Base-by-base conservation (phyloP, 2,888 invertebrate genomes). In the Malthinus flaveolus region DNA sequence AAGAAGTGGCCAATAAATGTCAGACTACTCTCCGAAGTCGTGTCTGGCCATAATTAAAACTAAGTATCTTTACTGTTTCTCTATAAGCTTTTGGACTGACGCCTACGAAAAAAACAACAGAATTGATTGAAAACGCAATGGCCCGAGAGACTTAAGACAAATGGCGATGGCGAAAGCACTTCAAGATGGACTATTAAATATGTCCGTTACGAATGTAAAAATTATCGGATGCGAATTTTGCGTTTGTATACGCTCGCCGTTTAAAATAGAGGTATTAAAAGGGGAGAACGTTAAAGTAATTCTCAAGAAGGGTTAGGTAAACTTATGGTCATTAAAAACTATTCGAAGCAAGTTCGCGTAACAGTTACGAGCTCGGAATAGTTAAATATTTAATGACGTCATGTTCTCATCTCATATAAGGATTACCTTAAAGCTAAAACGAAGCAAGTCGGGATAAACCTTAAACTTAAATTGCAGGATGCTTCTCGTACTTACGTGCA, bases 31-130 rank as follows among this genome's bases (percentile, higher is more conserved):
- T 63, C 67, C 66, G 66, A 66, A 66, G 68, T 68, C 68, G 67
- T 68, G 71, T 72, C 73, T 73, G 69, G 72, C 70, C 71, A 74
- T 75, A 76, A 76, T 76, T 75, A 76, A 75, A 76, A 75, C 74
- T 73, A 75, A 75, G 75, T 75, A 73, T 75, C 75, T 70, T 68
- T 63, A 67, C 68, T 59, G 69, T 64, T 70, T 69, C 65, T 67
- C 68, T 66, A 61, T 63, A 66, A 65, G 66, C 63, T 61, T 61
- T 61, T 57, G 62, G 59, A 60, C 64, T 64, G 63, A 60, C 67
- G 66, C 59, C 56, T 53, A 53, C 56, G 53, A 58, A 55, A 59
- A 59, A 59, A 59, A 59, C 59, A 72, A 69, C 65, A 65, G 71
- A 73, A 75, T 73, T 75, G 74, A 75, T 75, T 71, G 75, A 72